These are phyloP conservation scores for Lepidotrigona ventralis DNA, from an alignment of 1,140 invertebrate genomes.

Conservation along the genomic window DNA sequence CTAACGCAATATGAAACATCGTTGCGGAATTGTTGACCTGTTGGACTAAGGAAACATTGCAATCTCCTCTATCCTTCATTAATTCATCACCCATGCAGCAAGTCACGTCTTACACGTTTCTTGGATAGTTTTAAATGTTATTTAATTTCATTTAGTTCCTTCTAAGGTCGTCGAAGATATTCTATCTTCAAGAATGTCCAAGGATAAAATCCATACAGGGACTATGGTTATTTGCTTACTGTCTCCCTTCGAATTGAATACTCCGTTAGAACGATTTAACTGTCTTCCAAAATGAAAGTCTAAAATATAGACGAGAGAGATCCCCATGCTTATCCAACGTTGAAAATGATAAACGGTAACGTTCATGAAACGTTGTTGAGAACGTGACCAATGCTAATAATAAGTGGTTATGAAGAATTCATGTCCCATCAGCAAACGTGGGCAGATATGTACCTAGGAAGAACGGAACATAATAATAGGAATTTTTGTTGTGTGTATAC, in stretches of 20 bases:
- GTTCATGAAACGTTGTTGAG: background rate
- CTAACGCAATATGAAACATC: background rate
- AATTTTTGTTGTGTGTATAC: slow-evolving; percentile 74
- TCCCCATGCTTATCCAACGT: background rate
- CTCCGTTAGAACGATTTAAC: background rate
- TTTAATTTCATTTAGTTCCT: background rate
- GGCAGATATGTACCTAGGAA: background rate
- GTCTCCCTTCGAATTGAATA: background rate
- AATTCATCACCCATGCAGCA: background rate
- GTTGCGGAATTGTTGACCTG: background rate
- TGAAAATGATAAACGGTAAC: background rate
- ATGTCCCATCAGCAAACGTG: background rate
- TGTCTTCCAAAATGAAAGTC: background rate
- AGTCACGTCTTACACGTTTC: slow-evolving; percentile 8
- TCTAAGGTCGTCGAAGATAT: background rate
- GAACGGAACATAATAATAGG: slow-evolving; percentile 53
- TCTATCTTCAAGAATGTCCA: background rate
- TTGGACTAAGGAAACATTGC: slow-evolving; percentile 48
- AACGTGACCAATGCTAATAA: slow-evolving; percentile 4
- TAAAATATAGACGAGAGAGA: too few relatives aligned
- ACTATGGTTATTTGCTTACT: background rate
- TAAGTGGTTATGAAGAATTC: background rate
- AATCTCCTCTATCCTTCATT: background rate
- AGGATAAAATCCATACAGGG: background rate
- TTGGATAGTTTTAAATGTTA: background rate